Conservation (phyloP, 2,797 vertebrate genomes). For the Heliangelus exortis region DNA sequence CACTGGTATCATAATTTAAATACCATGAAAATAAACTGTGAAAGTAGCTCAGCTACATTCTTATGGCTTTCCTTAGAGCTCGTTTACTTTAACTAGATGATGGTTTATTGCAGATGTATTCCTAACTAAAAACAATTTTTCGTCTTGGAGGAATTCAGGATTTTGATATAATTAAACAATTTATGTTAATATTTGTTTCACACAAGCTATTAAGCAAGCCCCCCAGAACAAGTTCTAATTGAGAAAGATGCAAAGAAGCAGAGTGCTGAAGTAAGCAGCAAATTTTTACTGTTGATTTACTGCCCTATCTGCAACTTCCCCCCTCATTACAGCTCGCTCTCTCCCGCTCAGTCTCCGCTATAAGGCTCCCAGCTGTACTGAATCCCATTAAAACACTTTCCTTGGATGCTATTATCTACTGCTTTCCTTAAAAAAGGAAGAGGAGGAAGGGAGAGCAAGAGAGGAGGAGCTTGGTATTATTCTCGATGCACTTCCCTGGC, state of each 20-base stretch:
- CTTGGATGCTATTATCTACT: neutral
- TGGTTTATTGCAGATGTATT: constrained; percentile 68
- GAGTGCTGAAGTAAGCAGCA: constrained; percentile 64
- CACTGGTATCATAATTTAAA: constrained; percentile 85
- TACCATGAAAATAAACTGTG: constrained; percentile 83
- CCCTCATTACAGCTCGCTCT: neutral
- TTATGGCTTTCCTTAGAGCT: constrained; percentile 74
- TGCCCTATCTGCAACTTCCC: constrained; percentile 42
- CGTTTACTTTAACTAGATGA: constrained; percentile 73
- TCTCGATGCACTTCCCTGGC: constrained; percentile 73
- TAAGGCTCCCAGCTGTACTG: constrained; percentile 59
- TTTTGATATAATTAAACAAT: constrained; percentile 78
- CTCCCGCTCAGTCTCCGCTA: neutral
- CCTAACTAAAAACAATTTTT: constrained; percentile 72
- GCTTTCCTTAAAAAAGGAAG: constrained; percentile 34
- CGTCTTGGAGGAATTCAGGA: constrained; percentile 77
- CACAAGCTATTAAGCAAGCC: constrained; percentile 73
- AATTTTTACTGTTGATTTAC: constrained; percentile 57
- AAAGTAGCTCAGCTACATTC: constrained; percentile 77
- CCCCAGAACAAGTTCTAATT: constrained; percentile 74
- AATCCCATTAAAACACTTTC: constrained; percentile 49
- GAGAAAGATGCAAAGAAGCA: constrained; percentile 69
- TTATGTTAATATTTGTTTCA: constrained; percentile 83
- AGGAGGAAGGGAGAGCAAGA: constrained; percentile 1
- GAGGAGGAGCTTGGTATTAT: constrained; percentile 75